phyloP scores from a whole-genome alignment of 2,797 vertebrate genomes.

The Ceryle rudis region DNA sequence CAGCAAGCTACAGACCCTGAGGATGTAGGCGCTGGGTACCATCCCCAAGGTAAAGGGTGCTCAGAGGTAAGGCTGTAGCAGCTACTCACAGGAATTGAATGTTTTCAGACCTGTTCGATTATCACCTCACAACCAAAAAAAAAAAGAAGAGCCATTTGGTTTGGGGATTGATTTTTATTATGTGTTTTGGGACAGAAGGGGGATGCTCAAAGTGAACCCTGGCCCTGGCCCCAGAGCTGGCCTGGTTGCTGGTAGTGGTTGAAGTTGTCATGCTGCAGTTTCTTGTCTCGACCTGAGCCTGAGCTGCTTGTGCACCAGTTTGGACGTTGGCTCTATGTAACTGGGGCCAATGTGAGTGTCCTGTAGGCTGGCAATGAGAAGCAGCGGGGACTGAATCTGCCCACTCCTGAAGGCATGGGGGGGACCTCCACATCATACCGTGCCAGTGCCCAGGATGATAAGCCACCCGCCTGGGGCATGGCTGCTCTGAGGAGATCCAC shows the following conservation, averaged over 20 bases:
- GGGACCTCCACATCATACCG: accelerated
- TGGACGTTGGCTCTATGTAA: accelerated
- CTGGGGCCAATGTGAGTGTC: accelerated
- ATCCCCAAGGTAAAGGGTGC: not conserved
- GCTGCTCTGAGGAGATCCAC: not conserved
- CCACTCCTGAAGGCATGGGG: not conserved
- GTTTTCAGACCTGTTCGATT: not conserved
- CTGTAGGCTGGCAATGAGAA: accelerated
- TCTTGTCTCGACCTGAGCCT: accelerated
- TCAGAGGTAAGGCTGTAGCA: not conserved
- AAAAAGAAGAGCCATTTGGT: too few relatives aligned
- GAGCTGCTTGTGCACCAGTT: accelerated
- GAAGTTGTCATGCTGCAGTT: not conserved
- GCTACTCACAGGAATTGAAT: not conserved
- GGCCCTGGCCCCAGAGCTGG: not conserved
- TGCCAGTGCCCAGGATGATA: not conserved
- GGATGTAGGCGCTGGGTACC: not conserved
- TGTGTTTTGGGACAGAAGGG: accelerated
- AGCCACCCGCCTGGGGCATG: not conserved
- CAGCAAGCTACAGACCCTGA: accelerated
- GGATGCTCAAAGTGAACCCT: not conserved
- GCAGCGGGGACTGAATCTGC: not conserved
- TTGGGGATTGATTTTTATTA: accelerated
- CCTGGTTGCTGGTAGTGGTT: not conserved
- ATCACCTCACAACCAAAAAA: too few relatives aligned